These are phyloP conservation scores for Rafetus swinhoei DNA, from an alignment of 2,113 vertebrate genomes.

Conservation along the genomic window DNA sequence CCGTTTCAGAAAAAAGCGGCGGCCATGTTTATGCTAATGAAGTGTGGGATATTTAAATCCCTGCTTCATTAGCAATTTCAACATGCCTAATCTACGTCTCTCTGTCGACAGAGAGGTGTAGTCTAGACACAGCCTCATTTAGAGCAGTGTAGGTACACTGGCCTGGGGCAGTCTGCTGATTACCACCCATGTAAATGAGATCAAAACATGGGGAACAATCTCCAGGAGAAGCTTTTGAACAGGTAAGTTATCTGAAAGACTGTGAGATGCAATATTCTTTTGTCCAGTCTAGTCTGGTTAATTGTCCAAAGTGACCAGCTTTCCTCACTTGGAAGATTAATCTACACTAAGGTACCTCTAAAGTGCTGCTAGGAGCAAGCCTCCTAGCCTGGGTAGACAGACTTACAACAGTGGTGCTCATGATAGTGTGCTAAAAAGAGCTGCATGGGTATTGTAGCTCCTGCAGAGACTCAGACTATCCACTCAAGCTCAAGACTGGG, in stretches of 20 bases:
- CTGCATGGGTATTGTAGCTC: not conserved
- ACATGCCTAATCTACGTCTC: too few relatives aligned
- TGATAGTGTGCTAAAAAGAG: not conserved
- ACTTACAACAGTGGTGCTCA: too few relatives aligned
- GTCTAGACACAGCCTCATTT: too few relatives aligned
- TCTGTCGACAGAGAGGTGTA: too few relatives aligned
- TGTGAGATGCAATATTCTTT: fast-evolving
- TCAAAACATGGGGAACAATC: not conserved
- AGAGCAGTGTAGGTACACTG: not conserved
- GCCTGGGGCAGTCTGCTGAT: not conserved
- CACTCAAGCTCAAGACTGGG: not conserved
- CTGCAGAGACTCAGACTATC: not conserved
- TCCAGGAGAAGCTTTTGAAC: fast-evolving
- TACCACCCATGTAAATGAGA: not conserved
- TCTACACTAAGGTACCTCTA: fast-evolving
- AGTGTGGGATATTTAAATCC: too few relatives aligned
- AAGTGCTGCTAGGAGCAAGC: not conserved
- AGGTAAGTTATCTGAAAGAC: not conserved
- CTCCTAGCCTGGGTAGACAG: too few relatives aligned
- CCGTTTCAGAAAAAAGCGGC: too few relatives aligned
- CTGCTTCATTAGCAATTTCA: too few relatives aligned
- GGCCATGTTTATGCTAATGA: too few relatives aligned
- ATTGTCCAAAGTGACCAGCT: not conserved
- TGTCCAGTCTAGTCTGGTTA: not conserved
- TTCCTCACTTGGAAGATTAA: fast-evolving